Percentiles rank a stretch among this genome's conserved stretches.
phyloP scores from a whole-genome alignment of 1,140 invertebrate genomes.

The Cotesia vestalis region DNA sequence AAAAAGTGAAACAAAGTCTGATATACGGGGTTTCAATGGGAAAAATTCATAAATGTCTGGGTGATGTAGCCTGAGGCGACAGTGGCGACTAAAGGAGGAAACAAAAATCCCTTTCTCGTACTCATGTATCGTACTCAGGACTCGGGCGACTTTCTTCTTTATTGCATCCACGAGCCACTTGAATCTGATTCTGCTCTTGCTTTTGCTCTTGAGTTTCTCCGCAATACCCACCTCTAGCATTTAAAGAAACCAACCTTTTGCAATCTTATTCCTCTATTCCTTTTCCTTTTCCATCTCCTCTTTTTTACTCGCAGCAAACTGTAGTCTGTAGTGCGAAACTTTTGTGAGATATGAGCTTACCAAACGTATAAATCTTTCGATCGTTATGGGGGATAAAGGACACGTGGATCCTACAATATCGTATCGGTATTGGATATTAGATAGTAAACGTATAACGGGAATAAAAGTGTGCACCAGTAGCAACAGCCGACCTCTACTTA shows the following conservation, averaged over 20 bases:
- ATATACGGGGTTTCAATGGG: constrained; percentile 1
- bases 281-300: neutral
- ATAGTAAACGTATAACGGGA: neutral
- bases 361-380: constrained; percentile 42
- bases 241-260: constrained; percentile 13
- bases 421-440: constrained; percentile 19
- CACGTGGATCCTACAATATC: constrained; percentile 26
- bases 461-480: neutral
- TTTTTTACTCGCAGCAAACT: too few species aligned
- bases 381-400: constrained; percentile 32
- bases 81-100: constrained; percentile 11
- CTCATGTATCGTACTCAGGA: constrained; percentile 32
- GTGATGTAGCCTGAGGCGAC: neutral
- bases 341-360: constrained; percentile 38
- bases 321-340: constrained; percentile 31
- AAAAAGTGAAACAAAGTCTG: neutral
- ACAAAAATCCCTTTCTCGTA: constrained; percentile 24
- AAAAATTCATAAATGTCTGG: neutral
- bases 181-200: constrained; percentile 18
- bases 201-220: neutral
- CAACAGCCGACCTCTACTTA: too few species aligned
- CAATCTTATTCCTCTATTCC: too few species aligned
- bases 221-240: too few species aligned
- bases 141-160: constrained; percentile 34
- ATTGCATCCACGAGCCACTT: constrained; percentile 34